A percentile compares a stretch with the other conserved stretches of the same genome.
phyloP scores from a whole-genome alignment of 2,888 invertebrate species.

The Brachylomia viminalis region DNA sequence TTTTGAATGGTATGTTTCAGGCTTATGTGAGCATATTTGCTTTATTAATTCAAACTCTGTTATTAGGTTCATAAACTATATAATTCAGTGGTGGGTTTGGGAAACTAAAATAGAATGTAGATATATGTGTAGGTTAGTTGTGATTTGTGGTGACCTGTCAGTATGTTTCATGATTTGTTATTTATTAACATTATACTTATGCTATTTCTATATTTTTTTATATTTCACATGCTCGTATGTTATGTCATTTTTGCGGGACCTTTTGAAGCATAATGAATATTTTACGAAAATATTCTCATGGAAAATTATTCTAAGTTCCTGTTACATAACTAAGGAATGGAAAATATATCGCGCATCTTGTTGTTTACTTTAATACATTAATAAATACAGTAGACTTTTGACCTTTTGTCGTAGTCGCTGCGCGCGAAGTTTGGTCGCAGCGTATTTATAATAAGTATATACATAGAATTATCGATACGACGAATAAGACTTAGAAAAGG shows the following conservation, averaged over 20 bases:
- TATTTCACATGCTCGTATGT: slow-evolving; percentile 19
- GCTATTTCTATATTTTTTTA: too few species aligned
- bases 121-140: slow-evolving; percentile 27
- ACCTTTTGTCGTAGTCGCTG: too few species aligned
- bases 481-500: not conserved
- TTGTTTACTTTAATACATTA: not conserved
- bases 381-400: not conserved
- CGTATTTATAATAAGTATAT: too few species aligned
- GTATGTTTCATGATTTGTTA: slow-evolving; percentile 36
- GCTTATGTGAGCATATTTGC: slow-evolving; percentile 20
- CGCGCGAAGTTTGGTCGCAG: too few species aligned
- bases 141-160: slow-evolving; percentile 52
- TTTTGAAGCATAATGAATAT: not conserved
- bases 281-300: not conserved
- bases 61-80: slow-evolving; percentile 29
- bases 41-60: slow-evolving; percentile 55
- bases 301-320: not conserved
- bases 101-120: slow-evolving; percentile 36
- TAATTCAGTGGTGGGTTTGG: slow-evolving; percentile 27
- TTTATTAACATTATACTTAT: slow-evolving; percentile 35
- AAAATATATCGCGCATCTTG: too few species aligned
- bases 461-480: too few species aligned
- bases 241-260: not conserved
- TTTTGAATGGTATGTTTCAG: not conserved
- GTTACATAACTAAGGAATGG: not conserved